Conservation (phyloP, 2,888 invertebrate genomes). For the Drosophila monieri region DNA sequence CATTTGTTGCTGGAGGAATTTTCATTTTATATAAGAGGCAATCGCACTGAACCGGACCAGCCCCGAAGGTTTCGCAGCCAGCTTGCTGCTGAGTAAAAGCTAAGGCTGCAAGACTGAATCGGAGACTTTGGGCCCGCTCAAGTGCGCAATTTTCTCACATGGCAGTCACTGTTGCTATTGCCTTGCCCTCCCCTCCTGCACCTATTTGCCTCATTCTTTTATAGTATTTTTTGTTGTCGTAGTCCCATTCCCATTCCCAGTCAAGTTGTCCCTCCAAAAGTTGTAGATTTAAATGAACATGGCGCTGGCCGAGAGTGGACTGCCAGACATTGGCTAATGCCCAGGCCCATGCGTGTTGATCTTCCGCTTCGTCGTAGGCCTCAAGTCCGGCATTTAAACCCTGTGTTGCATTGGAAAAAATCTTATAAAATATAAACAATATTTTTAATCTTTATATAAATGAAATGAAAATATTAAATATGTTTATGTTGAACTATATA, state of each 20-base stretch:
- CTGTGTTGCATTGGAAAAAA: constrained; percentile 5
- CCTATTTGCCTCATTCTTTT: constrained; percentile 3
- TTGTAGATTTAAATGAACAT: constrained; percentile 81
- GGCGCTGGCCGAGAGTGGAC: constrained; percentile 62
- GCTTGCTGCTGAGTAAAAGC: constrained; percentile 14
- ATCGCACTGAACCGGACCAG: constrained; percentile 48
- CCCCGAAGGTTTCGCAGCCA: constrained; percentile 63
- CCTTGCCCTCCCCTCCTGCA: constrained; percentile 32
- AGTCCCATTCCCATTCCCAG: constrained; percentile 49
- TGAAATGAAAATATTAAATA: too few relatives aligned
- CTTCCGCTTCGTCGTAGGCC: constrained; percentile 46
- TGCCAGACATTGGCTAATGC: constrained; percentile 49
- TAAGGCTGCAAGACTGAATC: constrained; percentile 4
- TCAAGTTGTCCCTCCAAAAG: constrained; percentile 81
- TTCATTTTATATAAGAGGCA: constrained; percentile 57
- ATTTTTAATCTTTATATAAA: too few relatives aligned
- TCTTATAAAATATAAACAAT: not conserved
- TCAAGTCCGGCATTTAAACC: constrained; percentile 30
- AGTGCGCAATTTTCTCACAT: constrained; percentile 80
- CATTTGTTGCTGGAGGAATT: constrained; percentile 70
- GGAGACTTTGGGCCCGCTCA: constrained; percentile 32
- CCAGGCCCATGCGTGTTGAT: constrained; percentile 71
- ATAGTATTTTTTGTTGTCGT: constrained; percentile 16
- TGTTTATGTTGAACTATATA: too few relatives aligned
- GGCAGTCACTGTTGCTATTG: constrained; percentile 36